A percentile compares a stretch with the other conserved stretches of the same genome.
These are phyloP conservation scores for Geotrupes spiniger DNA, from an alignment of 2,888 invertebrate species.

Conservation along the genomic window DNA sequence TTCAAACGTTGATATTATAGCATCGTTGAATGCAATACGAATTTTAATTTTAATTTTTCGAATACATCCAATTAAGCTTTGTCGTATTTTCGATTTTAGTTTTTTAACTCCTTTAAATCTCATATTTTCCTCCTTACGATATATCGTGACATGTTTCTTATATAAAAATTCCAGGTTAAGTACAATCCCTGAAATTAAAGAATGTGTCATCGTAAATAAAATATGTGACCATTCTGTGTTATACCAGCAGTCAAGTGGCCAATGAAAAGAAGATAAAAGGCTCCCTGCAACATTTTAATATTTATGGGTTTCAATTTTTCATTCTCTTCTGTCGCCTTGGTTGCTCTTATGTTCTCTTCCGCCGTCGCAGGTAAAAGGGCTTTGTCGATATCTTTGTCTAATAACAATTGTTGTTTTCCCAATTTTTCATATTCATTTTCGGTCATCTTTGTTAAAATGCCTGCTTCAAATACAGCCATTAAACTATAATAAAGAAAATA, in stretches of 20 bases:
- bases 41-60: slow-evolving; percentile 18
- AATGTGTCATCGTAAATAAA: too few species aligned
- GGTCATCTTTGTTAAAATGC: slow-evolving; percentile 73
- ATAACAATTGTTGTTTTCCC: slow-evolving; percentile 55
- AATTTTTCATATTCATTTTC: slow-evolving; percentile 71
- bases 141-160: slow-evolving; percentile 13
- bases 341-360: slow-evolving; percentile 34
- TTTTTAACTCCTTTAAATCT: slow-evolving; percentile 6
- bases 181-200: slow-evolving; percentile 23
- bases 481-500: slow-evolving; percentile 51
- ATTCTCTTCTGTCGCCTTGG: slow-evolving; percentile 40
- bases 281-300: slow-evolving; percentile 69
- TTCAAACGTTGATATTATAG: slow-evolving; percentile 30
- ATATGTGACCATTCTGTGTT: too few species aligned
- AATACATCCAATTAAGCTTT: slow-evolving; percentile 10
- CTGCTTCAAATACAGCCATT: slow-evolving; percentile 72
- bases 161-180: slow-evolving; percentile 26
- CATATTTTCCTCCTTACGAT: slow-evolving; percentile 10
- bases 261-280: slow-evolving; percentile 66
- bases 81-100: slow-evolving; percentile 13
- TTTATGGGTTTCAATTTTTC: slow-evolving; percentile 62
- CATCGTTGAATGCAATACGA: slow-evolving; percentile 27
- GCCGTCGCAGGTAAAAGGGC: slow-evolving; percentile 24
- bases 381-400: slow-evolving; percentile 44
- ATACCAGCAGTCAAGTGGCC: slow-evolving; percentile 63